These are phyloP conservation scores for Myrmecobius fasciatus DNA, from an alignment of 2,113 vertebrate genomes.

Conservation along the genomic window DNA sequence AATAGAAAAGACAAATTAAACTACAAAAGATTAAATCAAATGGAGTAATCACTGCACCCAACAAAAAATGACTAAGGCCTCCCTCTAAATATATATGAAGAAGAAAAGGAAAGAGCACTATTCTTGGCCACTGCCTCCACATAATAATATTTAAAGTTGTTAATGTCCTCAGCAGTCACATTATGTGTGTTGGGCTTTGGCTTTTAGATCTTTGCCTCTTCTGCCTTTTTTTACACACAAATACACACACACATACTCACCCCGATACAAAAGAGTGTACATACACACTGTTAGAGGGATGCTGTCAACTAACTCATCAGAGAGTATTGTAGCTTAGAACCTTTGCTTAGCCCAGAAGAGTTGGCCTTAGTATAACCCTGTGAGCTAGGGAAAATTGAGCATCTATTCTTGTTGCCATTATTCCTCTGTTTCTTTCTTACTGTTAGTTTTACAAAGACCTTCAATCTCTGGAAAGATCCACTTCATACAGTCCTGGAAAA, in stretches of 20 bases:
- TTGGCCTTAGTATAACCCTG: background rate
- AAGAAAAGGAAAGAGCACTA: background rate
- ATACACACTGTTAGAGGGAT: background rate
- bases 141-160: background rate
- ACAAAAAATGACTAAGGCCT: background rate
- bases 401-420: background rate
- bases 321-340: background rate
- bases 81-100: background rate
- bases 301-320: background rate
- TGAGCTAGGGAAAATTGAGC: background rate
- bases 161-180: background rate
- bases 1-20: background rate
- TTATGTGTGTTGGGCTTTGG: background rate
- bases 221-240: background rate
- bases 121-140: background rate
- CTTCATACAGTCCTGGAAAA: background rate
- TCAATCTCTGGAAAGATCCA: background rate
- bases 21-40: background rate
- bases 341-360: background rate
- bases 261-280: background rate
- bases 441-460: background rate
- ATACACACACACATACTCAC: too few species aligned
- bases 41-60: background rate
- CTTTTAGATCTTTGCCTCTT: background rate
- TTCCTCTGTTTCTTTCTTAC: background rate